phyloP scores from a whole-genome alignment of 2,113 vertebrate genomes.

The Seriola dumerili region DNA sequence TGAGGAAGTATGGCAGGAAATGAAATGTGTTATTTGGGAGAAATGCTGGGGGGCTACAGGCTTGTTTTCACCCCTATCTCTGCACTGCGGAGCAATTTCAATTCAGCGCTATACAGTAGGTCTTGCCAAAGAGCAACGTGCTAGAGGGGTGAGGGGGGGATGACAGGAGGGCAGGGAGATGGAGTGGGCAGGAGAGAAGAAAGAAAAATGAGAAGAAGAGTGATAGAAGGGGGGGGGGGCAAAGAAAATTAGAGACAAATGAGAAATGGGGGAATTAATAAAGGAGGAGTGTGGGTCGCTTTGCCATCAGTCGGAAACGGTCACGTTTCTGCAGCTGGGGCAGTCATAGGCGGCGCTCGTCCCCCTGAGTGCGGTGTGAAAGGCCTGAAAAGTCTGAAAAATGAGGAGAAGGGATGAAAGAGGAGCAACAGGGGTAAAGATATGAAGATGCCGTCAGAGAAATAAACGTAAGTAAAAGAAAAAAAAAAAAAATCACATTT shows the following conservation, averaged over 20 bases:
- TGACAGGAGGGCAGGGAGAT: neutral
- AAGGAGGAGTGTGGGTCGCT: neutral
- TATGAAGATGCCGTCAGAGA: constrained; percentile 1
- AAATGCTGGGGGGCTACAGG: constrained; percentile 56
- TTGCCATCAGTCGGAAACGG: no score
- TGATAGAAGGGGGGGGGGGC: neutral
- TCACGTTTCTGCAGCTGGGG: no score
- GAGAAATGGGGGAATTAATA: neutral
- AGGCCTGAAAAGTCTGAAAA: no score
- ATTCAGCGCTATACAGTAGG: constrained; percentile 36
- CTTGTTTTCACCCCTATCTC: constrained; percentile 63
- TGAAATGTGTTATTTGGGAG: constrained; percentile 76
- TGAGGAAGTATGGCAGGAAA: constrained; percentile 69
- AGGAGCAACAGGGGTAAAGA: neutral
- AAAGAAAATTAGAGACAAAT: neutral
- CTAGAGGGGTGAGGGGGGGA: constrained; percentile 25
- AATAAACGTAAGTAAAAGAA: constrained; percentile 12
- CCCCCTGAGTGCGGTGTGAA: no score
- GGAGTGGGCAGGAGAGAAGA: constrained; percentile 3
- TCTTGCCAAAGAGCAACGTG: constrained; percentile 52
- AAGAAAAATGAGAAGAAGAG: constrained; percentile 5
- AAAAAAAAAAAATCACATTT: constrained; percentile 3
- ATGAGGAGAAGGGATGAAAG: neutral
- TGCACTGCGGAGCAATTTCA: constrained; percentile 70
- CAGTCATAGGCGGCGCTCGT: no score